These are phyloP conservation scores for Cydia amplana DNA, from an alignment of 1,140 invertebrate genomes.

Conservation along the genomic window DNA sequence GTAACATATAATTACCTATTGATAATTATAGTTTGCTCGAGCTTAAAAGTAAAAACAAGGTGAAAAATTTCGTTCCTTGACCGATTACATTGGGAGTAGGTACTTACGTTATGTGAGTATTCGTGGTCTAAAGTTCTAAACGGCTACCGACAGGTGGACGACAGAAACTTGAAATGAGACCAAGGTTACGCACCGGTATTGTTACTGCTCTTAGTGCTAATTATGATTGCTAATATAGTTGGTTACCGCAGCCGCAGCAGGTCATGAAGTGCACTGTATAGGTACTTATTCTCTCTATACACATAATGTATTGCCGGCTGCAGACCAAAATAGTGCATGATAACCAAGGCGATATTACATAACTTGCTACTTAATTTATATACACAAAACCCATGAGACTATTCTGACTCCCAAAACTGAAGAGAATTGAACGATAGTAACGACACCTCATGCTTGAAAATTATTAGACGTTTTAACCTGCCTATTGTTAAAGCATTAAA, in stretches of 20 bases:
- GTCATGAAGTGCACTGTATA: conserved; percentile 33
- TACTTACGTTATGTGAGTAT: conserved; percentile 32
- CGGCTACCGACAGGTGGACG: conserved; percentile 51
- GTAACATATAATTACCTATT: conserved; percentile 13
- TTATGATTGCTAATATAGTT: conserved; percentile 54
- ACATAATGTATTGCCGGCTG: neutral
- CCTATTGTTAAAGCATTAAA: neutral
- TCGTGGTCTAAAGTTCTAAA: conserved; percentile 38
- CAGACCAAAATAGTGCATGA: neutral
- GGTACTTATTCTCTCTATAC: neutral
- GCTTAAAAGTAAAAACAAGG: conserved; percentile 20
- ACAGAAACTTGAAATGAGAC: conserved; percentile 55
- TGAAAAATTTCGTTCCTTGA: conserved; percentile 25
- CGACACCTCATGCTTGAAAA: too few relatives aligned
- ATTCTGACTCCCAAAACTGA: too few relatives aligned
- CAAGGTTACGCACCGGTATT: conserved; percentile 63
- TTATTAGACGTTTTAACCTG: too few relatives aligned
- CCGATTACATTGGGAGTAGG: neutral
- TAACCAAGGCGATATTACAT: neutral
- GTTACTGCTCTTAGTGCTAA: conserved; percentile 58
- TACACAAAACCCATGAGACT: too few relatives aligned
- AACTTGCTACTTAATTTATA: too few relatives aligned
- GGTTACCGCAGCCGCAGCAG: conserved; percentile 35
- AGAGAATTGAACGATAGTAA: too few relatives aligned
- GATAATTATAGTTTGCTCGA: neutral